Conservation (phyloP, 2,113 vertebrate species). For the Ammodramus savannarum region DNA sequence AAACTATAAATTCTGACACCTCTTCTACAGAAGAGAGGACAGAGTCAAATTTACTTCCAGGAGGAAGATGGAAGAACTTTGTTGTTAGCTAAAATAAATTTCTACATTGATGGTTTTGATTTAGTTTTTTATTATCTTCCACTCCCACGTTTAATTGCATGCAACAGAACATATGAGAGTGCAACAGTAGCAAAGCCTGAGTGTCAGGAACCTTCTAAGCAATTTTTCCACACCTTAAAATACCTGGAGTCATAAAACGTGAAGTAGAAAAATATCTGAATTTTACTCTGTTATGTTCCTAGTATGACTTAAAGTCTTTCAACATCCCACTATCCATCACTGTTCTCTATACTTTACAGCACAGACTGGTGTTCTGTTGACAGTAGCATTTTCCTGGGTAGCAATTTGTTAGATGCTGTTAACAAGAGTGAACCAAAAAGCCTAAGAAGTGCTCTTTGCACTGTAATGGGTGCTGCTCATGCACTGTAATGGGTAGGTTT, state of each 20-base stretch:
- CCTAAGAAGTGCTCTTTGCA: background rate
- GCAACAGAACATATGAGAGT: background rate
- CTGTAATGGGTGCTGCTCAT: background rate
- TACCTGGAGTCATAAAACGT: background rate
- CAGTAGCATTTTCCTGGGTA: background rate
- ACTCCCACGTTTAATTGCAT: background rate
- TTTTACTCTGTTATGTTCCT: background rate
- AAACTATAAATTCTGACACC: slow-evolving; percentile 13
- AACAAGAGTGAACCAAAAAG: background rate
- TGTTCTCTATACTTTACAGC: background rate
- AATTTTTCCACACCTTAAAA: background rate
- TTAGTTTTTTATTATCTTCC: background rate
- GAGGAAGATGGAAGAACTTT: background rate
- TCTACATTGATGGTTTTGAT: background rate
- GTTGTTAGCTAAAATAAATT: background rate
- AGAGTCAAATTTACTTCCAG: slow-evolving; percentile 41
- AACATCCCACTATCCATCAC: background rate
- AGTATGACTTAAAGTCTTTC: background rate
- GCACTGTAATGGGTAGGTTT: background rate
- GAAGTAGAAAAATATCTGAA: background rate
- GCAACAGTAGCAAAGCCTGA: background rate
- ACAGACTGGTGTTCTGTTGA: background rate
- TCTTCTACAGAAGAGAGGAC: background rate
- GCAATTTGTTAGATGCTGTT: background rate
- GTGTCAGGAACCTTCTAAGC: background rate